Base-by-base conservation (phyloP, 53 echinoderm and acorn worm genomes). In the Crossaster papposus region DNA sequence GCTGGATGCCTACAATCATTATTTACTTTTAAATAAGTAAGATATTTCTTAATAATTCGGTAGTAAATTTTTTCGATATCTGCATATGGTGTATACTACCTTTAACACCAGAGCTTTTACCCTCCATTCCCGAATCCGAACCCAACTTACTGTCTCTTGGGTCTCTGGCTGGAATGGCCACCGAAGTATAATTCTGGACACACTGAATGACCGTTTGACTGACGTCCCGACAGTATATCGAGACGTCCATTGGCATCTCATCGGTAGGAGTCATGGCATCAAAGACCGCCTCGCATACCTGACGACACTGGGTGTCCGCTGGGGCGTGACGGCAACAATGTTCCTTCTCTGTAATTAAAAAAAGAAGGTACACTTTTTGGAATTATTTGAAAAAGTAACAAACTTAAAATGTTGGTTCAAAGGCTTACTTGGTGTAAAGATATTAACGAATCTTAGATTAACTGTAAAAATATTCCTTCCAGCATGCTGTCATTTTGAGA, bases 141-240 rank as follows among this genome's bases (percentile, higher is more conserved):
- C 2, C 37, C 3, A 18, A 3, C 98, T 94, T 90, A 99, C 99
- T 99, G 55, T 99, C 99, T 92, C 93, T 94, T 2, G 99, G 99
- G 71, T 99, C 92, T 23, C 89, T 86, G 14, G 88, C 90, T 7
- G 96, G 86, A 7, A 94, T 86, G 74, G 94, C 91, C 36, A 90
- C 85, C 30, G 78, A 93, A 17, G 99, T 99, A 52, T 96, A 99
- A 89, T 99, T 96, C 31, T 71, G 85, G 33, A 96, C 93, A 91
- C 99, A 99, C 86, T 91, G 91, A 36, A 91, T 72, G 8, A 97
- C 92, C 33, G 90, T 90, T 17, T 87, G 79, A 70, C 94, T 87
- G 9, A 89, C 91, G 22, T 88, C 85, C 64, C 72, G 34, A 35
- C 99, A 99, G 79, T 89, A 91, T 65, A 96, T 94, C 12, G 93